Conservation (phyloP, 1,140 invertebrate species). For the Berghia stephanieae region DNA sequence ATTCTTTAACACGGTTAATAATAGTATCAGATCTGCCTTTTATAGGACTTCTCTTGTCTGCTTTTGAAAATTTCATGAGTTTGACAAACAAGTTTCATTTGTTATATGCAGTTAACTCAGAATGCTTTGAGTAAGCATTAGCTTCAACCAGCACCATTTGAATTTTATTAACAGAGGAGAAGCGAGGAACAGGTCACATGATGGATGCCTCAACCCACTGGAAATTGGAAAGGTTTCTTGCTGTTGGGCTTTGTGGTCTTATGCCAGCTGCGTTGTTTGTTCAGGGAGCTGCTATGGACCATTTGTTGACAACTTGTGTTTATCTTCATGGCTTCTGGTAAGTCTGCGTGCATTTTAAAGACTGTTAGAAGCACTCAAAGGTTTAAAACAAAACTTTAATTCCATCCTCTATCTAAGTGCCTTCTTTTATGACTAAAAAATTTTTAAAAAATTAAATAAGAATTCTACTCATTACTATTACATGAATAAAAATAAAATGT, state of each 20-base stretch:
- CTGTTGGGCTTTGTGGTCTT: constrained; percentile 51
- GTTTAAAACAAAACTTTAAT: neutral
- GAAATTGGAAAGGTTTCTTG: constrained; percentile 56
- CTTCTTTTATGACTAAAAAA: neutral
- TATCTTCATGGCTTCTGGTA: constrained; percentile 59
- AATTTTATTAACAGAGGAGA: constrained; percentile 52
- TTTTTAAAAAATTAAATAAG: neutral
- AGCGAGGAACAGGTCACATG: constrained; percentile 48
- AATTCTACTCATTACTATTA: neutral
- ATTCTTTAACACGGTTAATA: no score
- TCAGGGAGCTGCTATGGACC: constrained; percentile 50
- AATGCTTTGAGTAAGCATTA: no score
- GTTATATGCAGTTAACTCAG: no score
- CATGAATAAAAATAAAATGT: no score
- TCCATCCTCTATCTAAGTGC: neutral
- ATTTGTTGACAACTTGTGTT: constrained; percentile 48
- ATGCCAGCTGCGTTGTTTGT: constrained; percentile 53
- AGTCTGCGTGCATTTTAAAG: no score
- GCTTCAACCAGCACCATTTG: no score
- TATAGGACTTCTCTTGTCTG: no score
- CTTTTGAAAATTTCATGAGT: no score
- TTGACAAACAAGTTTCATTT: no score
- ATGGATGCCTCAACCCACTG: constrained; percentile 59
- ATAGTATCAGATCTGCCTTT: no score
- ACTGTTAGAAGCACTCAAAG: neutral